Evolutionary conservation across 2,113 vertebrate genomes (phyloP).

Genomic region (Onychostruthus taczanowskii): DNA sequence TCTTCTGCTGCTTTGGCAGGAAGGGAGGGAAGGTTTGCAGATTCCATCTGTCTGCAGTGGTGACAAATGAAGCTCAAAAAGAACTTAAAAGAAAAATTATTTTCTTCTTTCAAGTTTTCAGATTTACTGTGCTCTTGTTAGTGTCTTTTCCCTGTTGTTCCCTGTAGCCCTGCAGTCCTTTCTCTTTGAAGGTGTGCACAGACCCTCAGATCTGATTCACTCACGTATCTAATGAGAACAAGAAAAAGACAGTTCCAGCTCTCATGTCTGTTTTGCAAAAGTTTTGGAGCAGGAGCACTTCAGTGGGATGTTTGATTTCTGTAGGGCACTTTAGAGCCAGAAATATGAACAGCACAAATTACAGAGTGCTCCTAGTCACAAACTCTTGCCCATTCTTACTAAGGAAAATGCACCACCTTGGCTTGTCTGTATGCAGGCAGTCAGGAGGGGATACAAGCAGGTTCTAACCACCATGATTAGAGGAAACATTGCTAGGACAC

Average conservation of each 20-base stretch:
- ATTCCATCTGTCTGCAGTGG: neutral
- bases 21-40: neutral
- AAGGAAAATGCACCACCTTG: neutral
- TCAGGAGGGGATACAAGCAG: neutral
- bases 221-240: neutral
- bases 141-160: neutral
- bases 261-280: neutral
- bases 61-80: neutral
- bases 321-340: neutral
- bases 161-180: neutral
- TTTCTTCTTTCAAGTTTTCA: neutral
- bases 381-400: neutral
- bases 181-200: neutral
- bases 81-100: neutral
- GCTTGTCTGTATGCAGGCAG: neutral
- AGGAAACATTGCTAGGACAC: neutral
- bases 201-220: neutral
- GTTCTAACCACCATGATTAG: accelerated
- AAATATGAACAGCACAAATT: neutral
- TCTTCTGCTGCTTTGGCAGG: neutral
- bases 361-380: neutral
- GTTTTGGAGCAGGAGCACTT: neutral
- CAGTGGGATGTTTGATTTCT: neutral
- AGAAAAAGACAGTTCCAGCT: neutral
- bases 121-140: neutral